Evolutionary conservation across 2,113 vertebrate genomes (phyloP).

Genomic region (Oostethus manadensis): DNA sequence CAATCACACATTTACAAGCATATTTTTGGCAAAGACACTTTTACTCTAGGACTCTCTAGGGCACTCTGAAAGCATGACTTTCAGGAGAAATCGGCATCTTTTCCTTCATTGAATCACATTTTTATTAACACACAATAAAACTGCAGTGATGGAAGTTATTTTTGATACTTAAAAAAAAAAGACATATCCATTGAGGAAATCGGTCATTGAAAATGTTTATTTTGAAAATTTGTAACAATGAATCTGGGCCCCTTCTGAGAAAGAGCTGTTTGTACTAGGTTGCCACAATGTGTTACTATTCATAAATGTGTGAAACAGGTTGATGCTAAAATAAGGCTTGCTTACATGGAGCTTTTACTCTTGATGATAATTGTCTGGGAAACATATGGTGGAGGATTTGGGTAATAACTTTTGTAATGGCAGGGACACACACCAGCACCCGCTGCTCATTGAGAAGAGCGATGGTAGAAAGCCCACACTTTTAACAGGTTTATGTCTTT

Average conservation of each 20-base stretch:
- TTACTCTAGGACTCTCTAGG: not conserved
- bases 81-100: not conserved
- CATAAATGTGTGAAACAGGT: constrained; percentile 42
- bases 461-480: too few relatives aligned
- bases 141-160: not conserved
- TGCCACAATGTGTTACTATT: constrained; percentile 35
- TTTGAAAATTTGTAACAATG: not conserved
- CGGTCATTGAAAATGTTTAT: not conserved
- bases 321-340: constrained; percentile 22
- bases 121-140: not conserved
- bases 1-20: not conserved
- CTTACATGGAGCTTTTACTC: constrained; percentile 8
- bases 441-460: too few relatives aligned
- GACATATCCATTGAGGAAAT: not conserved
- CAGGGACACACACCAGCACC: too few relatives aligned
- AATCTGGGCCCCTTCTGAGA: not conserved
- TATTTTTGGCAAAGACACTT: not conserved
- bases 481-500: too few relatives aligned
- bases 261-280: constrained; percentile 43
- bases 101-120: not conserved
- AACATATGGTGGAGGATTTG: not conserved
- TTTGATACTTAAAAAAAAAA: not conserved
- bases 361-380: constrained; percentile 3
- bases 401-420: not conserved
- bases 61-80: not conserved